A percentile compares a stretch with the other conserved stretches of the same genome.
Conservation (phyloP, 2,113 vertebrate genomes). For the Sylvilagus bachmani region DNA sequence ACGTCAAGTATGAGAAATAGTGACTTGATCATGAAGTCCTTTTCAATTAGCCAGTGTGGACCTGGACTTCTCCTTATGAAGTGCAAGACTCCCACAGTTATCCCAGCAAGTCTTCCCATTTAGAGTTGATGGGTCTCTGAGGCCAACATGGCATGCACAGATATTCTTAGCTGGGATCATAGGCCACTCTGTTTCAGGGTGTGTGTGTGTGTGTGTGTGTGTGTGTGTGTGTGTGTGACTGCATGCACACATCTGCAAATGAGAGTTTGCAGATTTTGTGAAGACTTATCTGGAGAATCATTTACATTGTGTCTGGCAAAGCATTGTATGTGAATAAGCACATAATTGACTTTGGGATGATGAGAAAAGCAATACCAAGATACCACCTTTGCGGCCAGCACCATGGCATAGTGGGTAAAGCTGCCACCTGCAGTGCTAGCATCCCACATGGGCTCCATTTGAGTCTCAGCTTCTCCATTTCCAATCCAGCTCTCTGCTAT, state of each 20-base stretch:
- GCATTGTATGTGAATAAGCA: background rate
- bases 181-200: background rate
- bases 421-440: too few relatives aligned
- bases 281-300: background rate
- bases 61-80: background rate
- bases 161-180: background rate
- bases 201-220: background rate
- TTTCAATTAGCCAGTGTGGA: background rate
- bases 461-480: too few relatives aligned
- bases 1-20: too few relatives aligned
- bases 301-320: background rate
- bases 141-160: background rate
- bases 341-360: background rate
- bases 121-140: background rate
- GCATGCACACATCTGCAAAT: too few relatives aligned
- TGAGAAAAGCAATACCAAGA: background rate
- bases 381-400: background rate
- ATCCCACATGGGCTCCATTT: too few relatives aligned
- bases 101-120: too few relatives aligned
- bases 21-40: background rate
- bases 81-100: accelerated
- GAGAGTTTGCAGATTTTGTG: background rate
- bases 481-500: too few relatives aligned
- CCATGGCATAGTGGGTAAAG: too few relatives aligned
- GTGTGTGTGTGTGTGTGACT: accelerated